These are phyloP conservation scores for Passer domesticus DNA, from an alignment of 2,113 vertebrate genomes.

Conservation along the genomic window DNA sequence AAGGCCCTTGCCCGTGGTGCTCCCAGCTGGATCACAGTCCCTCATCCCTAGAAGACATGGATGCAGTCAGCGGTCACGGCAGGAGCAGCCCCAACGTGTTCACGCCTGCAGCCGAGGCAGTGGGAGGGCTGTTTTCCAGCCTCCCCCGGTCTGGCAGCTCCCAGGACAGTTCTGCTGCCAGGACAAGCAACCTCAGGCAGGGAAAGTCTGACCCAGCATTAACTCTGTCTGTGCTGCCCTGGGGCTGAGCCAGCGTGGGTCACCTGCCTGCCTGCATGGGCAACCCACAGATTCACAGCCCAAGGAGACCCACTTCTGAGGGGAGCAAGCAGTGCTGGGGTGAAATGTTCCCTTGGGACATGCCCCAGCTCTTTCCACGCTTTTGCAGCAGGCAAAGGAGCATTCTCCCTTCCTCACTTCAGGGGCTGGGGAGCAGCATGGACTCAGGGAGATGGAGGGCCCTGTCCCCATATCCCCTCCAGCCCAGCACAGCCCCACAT, in stretches of 20 bases:
- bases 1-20: fast-evolving
- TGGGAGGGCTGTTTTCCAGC: neutral
- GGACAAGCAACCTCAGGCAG: neutral
- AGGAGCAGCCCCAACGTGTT: neutral
- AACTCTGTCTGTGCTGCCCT: neutral
- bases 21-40: neutral
- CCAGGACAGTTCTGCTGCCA: neutral
- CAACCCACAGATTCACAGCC: neutral
- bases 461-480: neutral
- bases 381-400: neutral
- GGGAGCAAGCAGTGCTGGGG: neutral
- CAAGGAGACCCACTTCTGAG: neutral
- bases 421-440: neutral
- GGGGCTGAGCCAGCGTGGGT: neutral
- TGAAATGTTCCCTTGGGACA: neutral
- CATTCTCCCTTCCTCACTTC: neutral
- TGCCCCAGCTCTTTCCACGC: neutral
- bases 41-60: neutral
- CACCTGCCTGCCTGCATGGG: fast-evolving
- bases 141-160: neutral
- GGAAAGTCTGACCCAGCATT: neutral
- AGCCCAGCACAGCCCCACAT: neutral
- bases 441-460: neutral
- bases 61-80: neutral
- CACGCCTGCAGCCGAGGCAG: neutral